Evolutionary conservation across 1,140 invertebrate species (phyloP).

Genomic region (Anoplolepis gracilipes): DNA sequence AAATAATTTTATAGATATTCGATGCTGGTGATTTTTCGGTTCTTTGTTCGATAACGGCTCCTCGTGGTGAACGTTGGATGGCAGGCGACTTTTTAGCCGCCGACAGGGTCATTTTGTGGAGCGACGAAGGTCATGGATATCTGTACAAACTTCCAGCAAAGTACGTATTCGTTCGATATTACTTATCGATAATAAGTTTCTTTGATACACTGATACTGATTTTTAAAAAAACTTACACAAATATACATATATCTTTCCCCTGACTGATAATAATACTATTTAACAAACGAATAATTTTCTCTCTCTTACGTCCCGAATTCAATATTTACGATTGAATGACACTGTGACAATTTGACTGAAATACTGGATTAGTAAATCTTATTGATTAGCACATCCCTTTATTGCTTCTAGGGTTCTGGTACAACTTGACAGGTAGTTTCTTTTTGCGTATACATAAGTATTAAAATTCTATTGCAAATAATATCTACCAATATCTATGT

Average conservation of each 20-base stretch:
- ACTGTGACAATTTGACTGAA: slow-evolving; percentile 55
- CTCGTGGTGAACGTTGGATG: slow-evolving; percentile 95
- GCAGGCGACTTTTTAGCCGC: slow-evolving; percentile 97
- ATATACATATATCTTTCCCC: slow-evolving; percentile 17
- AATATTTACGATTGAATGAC: slow-evolving; percentile 55
- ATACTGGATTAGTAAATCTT: slow-evolving; percentile 51
- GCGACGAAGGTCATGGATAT: slow-evolving; percentile 97
- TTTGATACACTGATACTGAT: background rate
- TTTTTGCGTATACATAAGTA: slow-evolving; percentile 45
- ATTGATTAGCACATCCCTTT: slow-evolving; percentile 77
- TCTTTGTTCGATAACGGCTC: slow-evolving; percentile 94
- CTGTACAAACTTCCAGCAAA: slow-evolving; percentile 97
- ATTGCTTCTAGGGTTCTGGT: slow-evolving; percentile 80
- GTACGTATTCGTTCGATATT: slow-evolving; percentile 88
- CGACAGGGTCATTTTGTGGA: slow-evolving; percentile 97
- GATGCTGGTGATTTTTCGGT: slow-evolving; percentile 97
- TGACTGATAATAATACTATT: slow-evolving; percentile 30
- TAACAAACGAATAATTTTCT: slow-evolving; percentile 29
- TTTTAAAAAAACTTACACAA: background rate
- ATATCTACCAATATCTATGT: slow-evolving; percentile 46
- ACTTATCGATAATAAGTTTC: background rate
- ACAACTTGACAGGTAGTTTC: slow-evolving; percentile 80
- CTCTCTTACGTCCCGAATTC: background rate
- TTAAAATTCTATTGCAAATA: slow-evolving; percentile 51
- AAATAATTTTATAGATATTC: slow-evolving; percentile 89